Conservation (phyloP, 2,888 invertebrate genomes). For the Meiosimyza decipiens region DNA sequence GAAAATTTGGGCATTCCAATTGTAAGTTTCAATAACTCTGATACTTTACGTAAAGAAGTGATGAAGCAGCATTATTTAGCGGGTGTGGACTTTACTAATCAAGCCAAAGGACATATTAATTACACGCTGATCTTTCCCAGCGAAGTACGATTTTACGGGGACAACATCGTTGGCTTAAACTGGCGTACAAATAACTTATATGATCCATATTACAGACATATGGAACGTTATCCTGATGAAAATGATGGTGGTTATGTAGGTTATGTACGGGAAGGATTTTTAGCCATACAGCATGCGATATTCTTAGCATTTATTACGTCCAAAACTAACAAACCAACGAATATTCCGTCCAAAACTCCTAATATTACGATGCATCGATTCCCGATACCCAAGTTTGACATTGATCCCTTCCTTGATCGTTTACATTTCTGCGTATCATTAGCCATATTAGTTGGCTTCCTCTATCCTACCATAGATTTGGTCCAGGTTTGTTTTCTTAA, state of each 20-base stretch:
- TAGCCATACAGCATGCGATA: conserved; percentile 72
- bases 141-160: conserved; percentile 47
- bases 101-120: conserved; percentile 37
- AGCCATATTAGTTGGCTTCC: conserved; percentile 80
- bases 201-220: conserved; percentile 18
- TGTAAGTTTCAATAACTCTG: conserved; percentile 33
- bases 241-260: conserved; percentile 70
- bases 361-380: conserved; percentile 47
- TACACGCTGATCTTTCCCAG: conserved; percentile 52
- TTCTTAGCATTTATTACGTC: conserved; percentile 63
- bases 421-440: conserved; percentile 76
- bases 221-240: conserved; percentile 38
- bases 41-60: conserved; percentile 36
- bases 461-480: conserved; percentile 80
- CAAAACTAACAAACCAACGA: neutral
- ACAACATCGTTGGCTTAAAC: conserved; percentile 41
- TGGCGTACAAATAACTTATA: conserved; percentile 51
- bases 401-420: conserved; percentile 74
- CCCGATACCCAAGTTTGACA: conserved; percentile 67
- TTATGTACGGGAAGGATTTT: conserved; percentile 71
- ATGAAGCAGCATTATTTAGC: conserved; percentile 43
- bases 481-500: conserved; percentile 68
- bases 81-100: conserved; percentile 68
- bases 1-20: conserved; percentile 30
- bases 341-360: too few species aligned